These are phyloP conservation scores for Lottia scabra DNA, from an alignment of 2,888 invertebrate genomes.

Conservation along the genomic window DNA sequence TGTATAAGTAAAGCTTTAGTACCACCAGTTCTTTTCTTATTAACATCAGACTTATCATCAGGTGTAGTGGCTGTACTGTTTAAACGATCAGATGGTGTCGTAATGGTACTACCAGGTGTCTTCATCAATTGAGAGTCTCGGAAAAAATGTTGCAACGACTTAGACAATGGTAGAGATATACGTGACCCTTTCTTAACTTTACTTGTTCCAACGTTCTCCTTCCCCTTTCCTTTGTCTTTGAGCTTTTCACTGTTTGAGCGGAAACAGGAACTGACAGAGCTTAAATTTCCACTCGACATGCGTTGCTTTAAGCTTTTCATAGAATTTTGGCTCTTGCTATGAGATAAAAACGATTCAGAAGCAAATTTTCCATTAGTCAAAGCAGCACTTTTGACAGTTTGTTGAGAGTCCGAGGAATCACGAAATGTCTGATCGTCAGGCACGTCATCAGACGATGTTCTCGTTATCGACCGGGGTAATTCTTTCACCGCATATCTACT, in stretches of 20 bases:
- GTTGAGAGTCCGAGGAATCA: conserved; percentile 17
- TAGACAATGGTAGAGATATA: conserved; percentile 12
- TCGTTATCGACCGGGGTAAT: background rate
- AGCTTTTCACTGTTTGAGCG: background rate
- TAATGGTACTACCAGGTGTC: conserved; percentile 24
- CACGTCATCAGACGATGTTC: background rate
- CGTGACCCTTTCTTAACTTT: conserved; percentile 4
- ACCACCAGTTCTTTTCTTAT: conserved; percentile 33
- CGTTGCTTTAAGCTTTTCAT: background rate
- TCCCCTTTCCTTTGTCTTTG: background rate
- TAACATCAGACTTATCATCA: conserved; percentile 24
- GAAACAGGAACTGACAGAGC: background rate
- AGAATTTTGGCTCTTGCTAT: background rate
- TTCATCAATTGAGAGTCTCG: conserved; percentile 17
- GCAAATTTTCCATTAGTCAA: conserved; percentile 16
- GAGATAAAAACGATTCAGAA: background rate
- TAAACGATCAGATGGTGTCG: conserved; percentile 25
- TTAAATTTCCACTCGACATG: background rate
- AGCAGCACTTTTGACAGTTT: conserved; percentile 18
- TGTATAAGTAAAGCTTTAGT: conserved; percentile 36
- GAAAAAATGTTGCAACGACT: background rate
- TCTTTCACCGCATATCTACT: conserved; percentile 17
- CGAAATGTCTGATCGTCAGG: conserved; percentile 14
- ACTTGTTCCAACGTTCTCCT: conserved; percentile 1
- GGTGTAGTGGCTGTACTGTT: conserved; percentile 28